Conservation (phyloP, 2,797 vertebrate species). For the Mastacembelus armatus region DNA sequence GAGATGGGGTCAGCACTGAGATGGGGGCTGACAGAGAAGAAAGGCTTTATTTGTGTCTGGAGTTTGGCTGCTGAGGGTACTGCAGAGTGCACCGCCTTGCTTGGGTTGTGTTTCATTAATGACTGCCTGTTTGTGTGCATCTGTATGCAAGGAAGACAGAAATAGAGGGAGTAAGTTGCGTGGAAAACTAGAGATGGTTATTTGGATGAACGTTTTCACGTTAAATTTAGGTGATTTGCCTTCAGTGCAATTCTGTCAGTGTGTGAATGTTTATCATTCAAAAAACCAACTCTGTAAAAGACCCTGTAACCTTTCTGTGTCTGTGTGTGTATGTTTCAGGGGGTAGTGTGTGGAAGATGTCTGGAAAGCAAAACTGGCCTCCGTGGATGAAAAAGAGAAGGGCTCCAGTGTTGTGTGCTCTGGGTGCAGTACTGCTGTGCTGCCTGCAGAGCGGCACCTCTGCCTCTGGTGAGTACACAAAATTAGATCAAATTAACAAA, state of each 20-base stretch:
- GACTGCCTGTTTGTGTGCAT: conserved; percentile 46
- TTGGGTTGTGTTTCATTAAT: conserved; percentile 56
- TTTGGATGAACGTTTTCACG: conserved; percentile 21
- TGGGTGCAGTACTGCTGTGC: conserved; percentile 79
- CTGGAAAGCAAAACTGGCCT: conserved; percentile 80
- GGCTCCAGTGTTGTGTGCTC: conserved; percentile 76
- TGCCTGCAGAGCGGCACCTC: conserved; percentile 77
- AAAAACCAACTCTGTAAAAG: conserved; percentile 22
- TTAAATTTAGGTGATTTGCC: conserved; percentile 11
- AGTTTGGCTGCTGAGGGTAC: conserved; percentile 63
- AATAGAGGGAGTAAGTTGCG: conserved; percentile 4
- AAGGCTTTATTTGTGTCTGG: conserved; percentile 77
- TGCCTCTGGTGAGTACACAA: conserved; percentile 69
- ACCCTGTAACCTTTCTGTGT: conserved; percentile 38
- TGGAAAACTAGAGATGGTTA: conserved; percentile 6
- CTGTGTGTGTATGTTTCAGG: conserved; percentile 67
- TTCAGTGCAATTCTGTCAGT: background rate
- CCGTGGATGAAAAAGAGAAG: conserved; percentile 82
- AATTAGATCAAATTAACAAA: background rate
- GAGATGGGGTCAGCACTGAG: conserved; percentile 61
- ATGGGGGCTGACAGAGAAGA: conserved; percentile 77
- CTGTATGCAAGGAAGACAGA: conserved; percentile 25
- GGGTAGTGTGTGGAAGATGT: conserved; percentile 85
- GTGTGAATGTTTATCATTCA: conserved; percentile 33
- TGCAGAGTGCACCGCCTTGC: conserved; percentile 38